Evolutionary conservation across 2,888 invertebrate species (phyloP).

Genomic region (Hesperia comma): DNA sequence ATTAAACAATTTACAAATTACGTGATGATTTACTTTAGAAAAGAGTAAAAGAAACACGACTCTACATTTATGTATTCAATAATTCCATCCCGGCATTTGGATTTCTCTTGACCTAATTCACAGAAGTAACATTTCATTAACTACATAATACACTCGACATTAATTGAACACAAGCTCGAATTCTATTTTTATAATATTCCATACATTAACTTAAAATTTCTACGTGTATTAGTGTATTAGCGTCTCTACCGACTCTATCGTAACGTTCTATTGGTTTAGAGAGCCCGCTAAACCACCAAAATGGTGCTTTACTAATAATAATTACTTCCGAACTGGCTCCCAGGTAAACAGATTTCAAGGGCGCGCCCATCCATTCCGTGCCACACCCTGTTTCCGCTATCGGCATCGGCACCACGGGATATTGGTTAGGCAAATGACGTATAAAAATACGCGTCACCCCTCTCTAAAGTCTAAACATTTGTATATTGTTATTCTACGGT

Average conservation of each 20-base stretch:
- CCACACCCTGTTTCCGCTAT: slow-evolving; percentile 71
- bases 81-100: too few species aligned
- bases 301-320: slow-evolving; percentile 45
- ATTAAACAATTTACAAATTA: too few species aligned
- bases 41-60: too few species aligned
- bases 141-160: too few species aligned
- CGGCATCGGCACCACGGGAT: slow-evolving; percentile 19
- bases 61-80: too few species aligned
- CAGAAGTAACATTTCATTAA: too few species aligned
- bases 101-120: too few species aligned
- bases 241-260: neutral
- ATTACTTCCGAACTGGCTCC: slow-evolving; percentile 64
- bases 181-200: too few species aligned
- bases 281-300: neutral
- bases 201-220: neutral
- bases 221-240: neutral
- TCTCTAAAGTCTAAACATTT: slow-evolving; percentile 5
- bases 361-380: slow-evolving; percentile 75
- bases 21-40: too few species aligned
- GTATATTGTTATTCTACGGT: neutral
- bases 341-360: slow-evolving; percentile 67
- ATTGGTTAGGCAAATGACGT: slow-evolving; percentile 59
- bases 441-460: slow-evolving; percentile 22
- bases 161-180: too few species aligned
- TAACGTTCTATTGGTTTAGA: neutral